phyloP scores from a whole-genome alignment of 2,797 vertebrate species.

The Babyrousa celebensis region DNA sequence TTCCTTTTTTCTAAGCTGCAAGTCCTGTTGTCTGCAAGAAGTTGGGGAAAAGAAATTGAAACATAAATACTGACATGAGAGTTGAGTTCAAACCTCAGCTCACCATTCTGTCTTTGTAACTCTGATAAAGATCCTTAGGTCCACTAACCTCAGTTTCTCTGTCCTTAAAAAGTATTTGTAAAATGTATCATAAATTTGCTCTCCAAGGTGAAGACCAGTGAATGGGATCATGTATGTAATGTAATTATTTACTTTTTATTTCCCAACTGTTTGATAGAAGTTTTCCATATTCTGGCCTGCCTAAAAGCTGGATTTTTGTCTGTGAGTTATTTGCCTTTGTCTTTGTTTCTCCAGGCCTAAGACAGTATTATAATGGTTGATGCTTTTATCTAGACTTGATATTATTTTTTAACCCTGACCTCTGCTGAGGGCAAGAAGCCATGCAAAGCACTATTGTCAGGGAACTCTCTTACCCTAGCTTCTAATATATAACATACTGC shows the following conservation, averaged over 20 bases:
- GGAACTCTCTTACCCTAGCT: neutral
- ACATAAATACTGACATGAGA: neutral
- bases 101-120: neutral
- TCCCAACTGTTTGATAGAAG: neutral
- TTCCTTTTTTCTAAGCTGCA: neutral
- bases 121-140: neutral
- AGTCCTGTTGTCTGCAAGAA: neutral
- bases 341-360: neutral
- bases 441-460: neutral
- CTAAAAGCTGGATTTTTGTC: constrained; percentile 4
- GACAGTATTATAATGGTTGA: neutral
- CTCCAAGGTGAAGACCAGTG: constrained; percentile 13
- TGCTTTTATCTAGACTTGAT: neutral
- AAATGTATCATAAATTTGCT: neutral
- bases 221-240: neutral
- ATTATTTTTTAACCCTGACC: constrained; percentile 25
- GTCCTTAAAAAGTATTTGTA: neutral
- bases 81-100: neutral
- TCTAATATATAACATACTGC: neutral
- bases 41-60: neutral
- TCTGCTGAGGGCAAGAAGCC: neutral
- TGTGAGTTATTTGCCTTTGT: neutral
- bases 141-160: neutral
- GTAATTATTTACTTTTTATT: constrained; percentile 19
- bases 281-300: neutral